phyloP scores from a whole-genome alignment of 2,113 vertebrate species.

The Eubucco bourcierii region DNA sequence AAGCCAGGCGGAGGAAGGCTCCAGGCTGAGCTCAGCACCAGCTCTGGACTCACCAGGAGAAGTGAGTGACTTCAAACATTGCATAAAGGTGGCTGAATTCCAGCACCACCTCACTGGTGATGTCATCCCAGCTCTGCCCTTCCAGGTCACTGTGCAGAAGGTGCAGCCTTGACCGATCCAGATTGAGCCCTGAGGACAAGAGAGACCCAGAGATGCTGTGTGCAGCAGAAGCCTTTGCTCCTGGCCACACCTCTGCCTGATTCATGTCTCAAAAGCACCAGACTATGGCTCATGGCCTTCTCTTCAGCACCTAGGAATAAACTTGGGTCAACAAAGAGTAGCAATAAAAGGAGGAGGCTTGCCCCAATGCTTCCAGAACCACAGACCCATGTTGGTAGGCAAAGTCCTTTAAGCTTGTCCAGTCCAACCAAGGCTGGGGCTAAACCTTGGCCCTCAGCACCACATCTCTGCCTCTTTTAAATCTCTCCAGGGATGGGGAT shows the following conservation, averaged over 20 bases:
- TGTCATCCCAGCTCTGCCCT: slow-evolving; percentile 88
- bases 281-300: background rate
- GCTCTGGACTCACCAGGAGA: slow-evolving; percentile 88
- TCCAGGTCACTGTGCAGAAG: slow-evolving; percentile 85
- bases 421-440: too few species aligned
- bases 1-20: background rate
- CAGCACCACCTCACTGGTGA: slow-evolving; percentile 87
- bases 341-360: background rate
- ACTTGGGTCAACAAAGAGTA: background rate
- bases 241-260: background rate
- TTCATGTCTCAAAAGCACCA: background rate
- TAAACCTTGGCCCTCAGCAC: too few species aligned
- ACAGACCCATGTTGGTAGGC: background rate
- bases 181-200: slow-evolving; percentile 78
- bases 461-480: too few species aligned
- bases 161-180: slow-evolving; percentile 82
- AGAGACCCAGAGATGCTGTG: background rate
- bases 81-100: slow-evolving; percentile 89
- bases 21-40: background rate
- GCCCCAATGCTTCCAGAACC: background rate
- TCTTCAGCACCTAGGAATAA: background rate
- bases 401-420: too few species aligned
- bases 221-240: background rate
- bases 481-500: too few species aligned
- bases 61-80: slow-evolving; percentile 90